phyloP scores from a whole-genome alignment of 2,113 vertebrate species.

The Isichthys henryi region DNA sequence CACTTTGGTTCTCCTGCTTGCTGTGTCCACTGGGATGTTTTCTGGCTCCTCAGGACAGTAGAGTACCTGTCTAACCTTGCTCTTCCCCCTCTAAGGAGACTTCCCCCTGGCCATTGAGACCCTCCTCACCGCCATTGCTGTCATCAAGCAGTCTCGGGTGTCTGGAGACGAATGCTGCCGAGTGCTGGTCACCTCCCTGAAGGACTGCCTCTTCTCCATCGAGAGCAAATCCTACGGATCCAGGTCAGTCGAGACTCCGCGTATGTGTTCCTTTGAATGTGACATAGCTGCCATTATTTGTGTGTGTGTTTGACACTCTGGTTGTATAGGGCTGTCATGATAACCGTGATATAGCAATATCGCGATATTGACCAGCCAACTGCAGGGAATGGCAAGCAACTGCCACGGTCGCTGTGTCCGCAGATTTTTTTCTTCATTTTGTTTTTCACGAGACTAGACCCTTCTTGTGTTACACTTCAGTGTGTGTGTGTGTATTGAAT shows the following conservation, averaged over 20 bases:
- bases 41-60: not conserved
- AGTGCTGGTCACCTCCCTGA: conserved; percentile 84
- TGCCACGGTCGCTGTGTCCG: not conserved
- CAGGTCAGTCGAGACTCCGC: conserved; percentile 40
- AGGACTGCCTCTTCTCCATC: conserved; percentile 89
- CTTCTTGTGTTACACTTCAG: not conserved
- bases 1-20: not conserved
- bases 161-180: conserved; percentile 81
- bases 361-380: not conserved
- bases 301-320: not conserved
- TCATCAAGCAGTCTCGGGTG: conserved; percentile 92
- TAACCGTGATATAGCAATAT: not conserved
- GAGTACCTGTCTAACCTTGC: not conserved
- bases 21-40: not conserved
- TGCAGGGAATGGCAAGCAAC: not conserved
- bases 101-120: conserved; percentile 84
- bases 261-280: not conserved
- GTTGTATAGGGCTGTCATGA: not conserved
- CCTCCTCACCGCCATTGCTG: conserved; percentile 82
- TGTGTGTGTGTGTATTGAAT: not conserved
- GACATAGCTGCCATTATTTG: not conserved
- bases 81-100: conserved; percentile 62
- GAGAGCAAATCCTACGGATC: conserved; percentile 76
- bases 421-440: no score
- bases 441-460: no score